Base-by-base conservation (phyloP, 30 jellyfish, hydroid and myxozoan species). In the Aurelia sp. region DNA sequence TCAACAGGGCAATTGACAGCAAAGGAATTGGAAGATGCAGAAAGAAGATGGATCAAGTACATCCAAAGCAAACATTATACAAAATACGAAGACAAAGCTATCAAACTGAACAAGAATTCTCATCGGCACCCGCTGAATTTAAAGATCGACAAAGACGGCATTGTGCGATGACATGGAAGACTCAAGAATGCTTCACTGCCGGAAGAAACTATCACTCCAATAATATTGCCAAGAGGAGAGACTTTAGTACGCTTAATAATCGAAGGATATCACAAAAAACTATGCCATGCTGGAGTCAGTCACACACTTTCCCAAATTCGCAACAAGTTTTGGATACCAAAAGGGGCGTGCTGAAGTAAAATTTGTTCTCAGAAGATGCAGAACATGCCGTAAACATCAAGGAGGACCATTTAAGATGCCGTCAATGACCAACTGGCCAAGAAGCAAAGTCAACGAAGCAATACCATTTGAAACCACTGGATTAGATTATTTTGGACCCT, bases 401-500 rank as follows among this genome's bases (percentile, higher is more conserved):
- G 91, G 91, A 35, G 78, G 91, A 7, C 91, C 88, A 13, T 67
- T 1, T 76, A 65, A 41, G 7, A 67, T 51, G 38, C 96, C 84
- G 18, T 44, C 61, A 60, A 61, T 74, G 93, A 9, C 87, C 22
- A 88, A 88, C 4, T 21, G 74, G 74, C 91, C n/a, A n/a, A n/a
- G n/a, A 88, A n/a, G 44, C 41, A 18, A 65, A 27, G 1, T 27
- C 33, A 0, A 0, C 2, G 33, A 27, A 0, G 1, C 2, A 27
- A 27, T 27, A 27, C 2, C 33, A 27, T 27, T 27, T 27, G 33
- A n/a, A n/a, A n/a, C n/a, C n/a, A n/a, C n/a, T n/a, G n/a, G n/a
- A n/a, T n/a, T n/a, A n/a, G n/a, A n/a, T n/a, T n/a, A n/a, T n/a
- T n/a, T n/a, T n/a, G n/a, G n/a, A n/a, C n/a, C n/a, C n/a, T n/a